These are phyloP conservation scores for Typhlichthys subterraneus DNA, from an alignment of 2,797 vertebrate genomes.

Conservation along the genomic window DNA sequence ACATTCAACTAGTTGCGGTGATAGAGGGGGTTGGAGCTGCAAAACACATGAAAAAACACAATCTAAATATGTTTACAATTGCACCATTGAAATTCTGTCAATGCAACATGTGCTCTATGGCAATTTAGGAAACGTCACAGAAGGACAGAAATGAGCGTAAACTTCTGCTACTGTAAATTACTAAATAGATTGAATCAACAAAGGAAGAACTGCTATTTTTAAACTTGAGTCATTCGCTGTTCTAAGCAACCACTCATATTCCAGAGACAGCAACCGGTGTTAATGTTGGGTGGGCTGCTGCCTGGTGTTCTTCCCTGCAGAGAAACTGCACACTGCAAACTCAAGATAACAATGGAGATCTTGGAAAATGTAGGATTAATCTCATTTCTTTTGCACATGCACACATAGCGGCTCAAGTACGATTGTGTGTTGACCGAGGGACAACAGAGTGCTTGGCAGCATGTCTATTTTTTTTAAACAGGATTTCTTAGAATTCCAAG, in stretches of 20 bases:
- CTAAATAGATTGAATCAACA: no score
- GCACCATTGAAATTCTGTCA: no score
- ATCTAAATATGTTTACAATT: no score
- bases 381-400: slow-evolving; percentile 33
- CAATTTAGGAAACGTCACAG: no score
- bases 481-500: background rate
- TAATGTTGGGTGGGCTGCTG: slow-evolving; percentile 19
- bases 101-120: no score
- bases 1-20: no score
- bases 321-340: slow-evolving; percentile 31
- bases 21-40: no score
- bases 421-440: slow-evolving; percentile 4
- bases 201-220: slow-evolving; percentile 64
- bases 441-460: slow-evolving; percentile 29
- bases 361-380: slow-evolving; percentile 40
- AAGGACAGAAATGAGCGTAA: no score
- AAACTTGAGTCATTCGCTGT: slow-evolving; percentile 67
- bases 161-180: no score
- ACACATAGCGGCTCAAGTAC: slow-evolving; percentile 24
- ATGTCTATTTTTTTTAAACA: slow-evolving; percentile 4
- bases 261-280: slow-evolving; percentile 50
- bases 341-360: slow-evolving; percentile 25
- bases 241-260: slow-evolving; percentile 74
- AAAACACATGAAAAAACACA: no score
- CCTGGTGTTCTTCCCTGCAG: slow-evolving; percentile 27